Evolutionary conservation across 2,888 invertebrate genomes (phyloP), one percentile per base, ranked within the genome.

Genomic region (Pseudanteris insignis): DNA sequence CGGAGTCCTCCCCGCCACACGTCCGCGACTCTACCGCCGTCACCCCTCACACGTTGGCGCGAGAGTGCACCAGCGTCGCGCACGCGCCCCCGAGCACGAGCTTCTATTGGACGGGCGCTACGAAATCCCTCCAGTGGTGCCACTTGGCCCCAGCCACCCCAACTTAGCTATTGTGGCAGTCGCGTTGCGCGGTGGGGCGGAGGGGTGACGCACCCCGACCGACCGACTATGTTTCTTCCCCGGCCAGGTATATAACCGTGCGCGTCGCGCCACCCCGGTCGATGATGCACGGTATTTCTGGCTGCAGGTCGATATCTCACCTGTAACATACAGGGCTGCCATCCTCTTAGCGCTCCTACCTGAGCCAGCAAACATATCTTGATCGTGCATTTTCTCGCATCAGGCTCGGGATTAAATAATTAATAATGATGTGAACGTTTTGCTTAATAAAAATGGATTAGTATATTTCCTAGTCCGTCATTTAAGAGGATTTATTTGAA

Each of bases 201-300:
- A 44, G 44, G 51, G 58, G 62, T 63, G 59, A 43, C 37, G 48
- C 67, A 18, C 69, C 69, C 69, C 71, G 62, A 55, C 59, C 40
- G 24, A 24, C 25, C 61, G 57, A 59, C 65, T 44, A 60, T 50
- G 51, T 63, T 51, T 47, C 57, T 51, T 58, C 41, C 41, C 60
- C 66, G 38, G 71, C 70, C 64, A 64, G 64, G 64, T 64, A 64
- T n/a, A n/a, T 46, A 71, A 68, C 40, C 70, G 58, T 60, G 51
- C 36, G 70, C 70, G 41, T 29, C 57, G 66, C 63, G 58, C 55
- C n/a, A 41, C 57, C 29, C 64, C 75, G 79, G 79, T 79, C 79
- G 79, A 78, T 79, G 78, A 71, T 79, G 77, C 79, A 69, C 76
- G 76, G 78, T 78, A 79, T 78, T 78, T 77, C 76, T 77, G 71